Evolutionary conservation across 2,797 vertebrate genomes (phyloP), one percentile per base, ranked within the genome.

Genomic region (Enteromius argenteus): DNA sequence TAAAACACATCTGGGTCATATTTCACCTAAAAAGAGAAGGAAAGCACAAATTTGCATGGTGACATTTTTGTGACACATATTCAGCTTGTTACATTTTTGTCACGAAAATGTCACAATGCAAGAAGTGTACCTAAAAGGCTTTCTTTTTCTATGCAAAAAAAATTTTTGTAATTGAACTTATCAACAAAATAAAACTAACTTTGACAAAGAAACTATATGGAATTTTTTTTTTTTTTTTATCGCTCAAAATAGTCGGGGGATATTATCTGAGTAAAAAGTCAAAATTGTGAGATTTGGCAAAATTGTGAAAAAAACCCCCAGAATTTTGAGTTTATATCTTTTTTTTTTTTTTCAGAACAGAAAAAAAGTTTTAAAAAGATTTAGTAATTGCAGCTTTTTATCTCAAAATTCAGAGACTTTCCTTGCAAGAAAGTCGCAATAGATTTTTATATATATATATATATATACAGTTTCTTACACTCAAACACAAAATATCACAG

Each of bases 1-100:
- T 30, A 53, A 68, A 60, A 64, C 35, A 58, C 49, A 30, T 51
- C 27, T 27, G 58, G 84, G 83, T 83, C 69, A 68, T 86, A 64
- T 82, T 86, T 82, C 46, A 82, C 30, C 71, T 21, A 27, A 69
- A 42, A 58, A 21, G n/a, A 51, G 21, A 67, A 51, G 23, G 7
- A 14, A 71, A 44, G 23, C 67, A 64, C 11, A 51, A 9, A 15
- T 37, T 58, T 62, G 56, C 53, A 60, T 60, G 27, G 74, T 60
- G 53, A 19, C 32, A 60, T 76, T 76, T 76, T 53, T 49, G 42
- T 32, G 27, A 49, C 23, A 0, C 53, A 23, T 13, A 58, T 58
- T 58, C 56, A 56, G 42, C 53, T 1, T 71, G 46, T 71, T 39
- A 71, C 1, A 23, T 73, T 11, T 51, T 35, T 27, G 14, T 27